Evolutionary conservation across 2,113 vertebrate species (phyloP).

Genomic region (Bufo gargarizans): DNA sequence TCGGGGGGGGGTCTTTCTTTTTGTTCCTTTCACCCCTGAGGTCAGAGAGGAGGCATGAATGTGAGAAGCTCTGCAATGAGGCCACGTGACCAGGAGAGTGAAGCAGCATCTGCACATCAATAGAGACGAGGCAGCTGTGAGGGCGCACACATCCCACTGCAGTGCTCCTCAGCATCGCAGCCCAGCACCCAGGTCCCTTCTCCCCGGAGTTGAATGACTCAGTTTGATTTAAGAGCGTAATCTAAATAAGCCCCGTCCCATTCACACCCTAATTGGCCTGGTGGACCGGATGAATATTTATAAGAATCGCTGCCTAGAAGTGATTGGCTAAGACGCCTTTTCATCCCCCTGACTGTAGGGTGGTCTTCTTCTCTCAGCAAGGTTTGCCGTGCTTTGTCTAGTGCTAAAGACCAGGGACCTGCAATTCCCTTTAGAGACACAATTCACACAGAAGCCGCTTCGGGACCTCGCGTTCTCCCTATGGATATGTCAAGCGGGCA

Average conservation of each 20-base stretch:
- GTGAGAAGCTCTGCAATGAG: slow-evolving; percentile 5
- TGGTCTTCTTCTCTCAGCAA: slow-evolving; percentile 33
- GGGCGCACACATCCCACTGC: slow-evolving; percentile 6
- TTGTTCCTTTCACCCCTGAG: not conserved
- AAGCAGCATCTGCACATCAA: not conserved
- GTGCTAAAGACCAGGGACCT: slow-evolving; percentile 47
- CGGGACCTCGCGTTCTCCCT: not conserved
- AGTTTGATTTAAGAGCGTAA: slow-evolving; percentile 53
- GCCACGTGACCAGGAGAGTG: not conserved
- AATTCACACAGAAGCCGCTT: slow-evolving; percentile 19
- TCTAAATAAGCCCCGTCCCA: slow-evolving; percentile 41
- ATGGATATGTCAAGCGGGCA: slow-evolving; percentile 1
- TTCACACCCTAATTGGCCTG: slow-evolving; percentile 35
- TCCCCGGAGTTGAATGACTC: slow-evolving; percentile 48
- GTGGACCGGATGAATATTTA: slow-evolving; percentile 37
- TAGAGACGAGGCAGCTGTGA: not conserved
- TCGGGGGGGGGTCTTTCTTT: not conserved
- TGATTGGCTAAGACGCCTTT: slow-evolving; percentile 21
- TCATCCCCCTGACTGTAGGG: slow-evolving; percentile 3
- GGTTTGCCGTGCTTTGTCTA: slow-evolving; percentile 48
- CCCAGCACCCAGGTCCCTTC: not conserved
- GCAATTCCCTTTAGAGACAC: slow-evolving; percentile 39
- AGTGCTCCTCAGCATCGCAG: not conserved
- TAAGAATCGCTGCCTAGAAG: slow-evolving; percentile 9
- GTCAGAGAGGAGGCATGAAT: not conserved